phyloP scores from a whole-genome alignment of 2,888 invertebrate genomes.

The Leucoptera coffeella region DNA sequence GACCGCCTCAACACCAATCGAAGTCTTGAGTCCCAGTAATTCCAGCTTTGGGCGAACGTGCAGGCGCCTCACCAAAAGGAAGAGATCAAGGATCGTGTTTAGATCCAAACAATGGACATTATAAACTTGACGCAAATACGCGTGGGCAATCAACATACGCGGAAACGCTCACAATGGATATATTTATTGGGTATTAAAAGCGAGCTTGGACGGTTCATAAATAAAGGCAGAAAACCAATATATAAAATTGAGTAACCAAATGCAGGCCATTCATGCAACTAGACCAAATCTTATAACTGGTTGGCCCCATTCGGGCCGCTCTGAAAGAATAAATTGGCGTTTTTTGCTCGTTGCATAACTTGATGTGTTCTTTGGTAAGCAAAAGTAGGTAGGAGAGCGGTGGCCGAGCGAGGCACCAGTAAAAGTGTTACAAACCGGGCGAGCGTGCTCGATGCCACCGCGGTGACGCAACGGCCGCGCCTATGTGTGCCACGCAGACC shows the following conservation, averaged over 20 bases:
- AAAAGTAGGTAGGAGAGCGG: constrained; percentile 21
- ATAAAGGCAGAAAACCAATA: too few relatives aligned
- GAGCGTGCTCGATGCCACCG: constrained; percentile 29
- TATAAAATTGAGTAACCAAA: too few relatives aligned
- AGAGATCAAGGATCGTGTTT: too few relatives aligned
- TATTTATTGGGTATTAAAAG: too few relatives aligned
- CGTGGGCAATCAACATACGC: constrained; percentile 1
- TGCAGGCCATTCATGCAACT: too few relatives aligned
- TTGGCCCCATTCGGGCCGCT: constrained; percentile 23
- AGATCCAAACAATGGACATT: constrained; percentile 8
- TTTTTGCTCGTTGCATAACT: constrained; percentile 21
- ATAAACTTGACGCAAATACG: constrained; percentile 4
- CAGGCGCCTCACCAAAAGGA: too few relatives aligned
- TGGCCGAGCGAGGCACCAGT: constrained; percentile 14
- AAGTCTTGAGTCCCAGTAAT: too few relatives aligned
- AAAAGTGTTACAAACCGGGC: constrained; percentile 44
- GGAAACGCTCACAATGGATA: constrained; percentile 1
- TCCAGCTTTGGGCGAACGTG: too few relatives aligned
- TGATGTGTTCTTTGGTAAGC: constrained; percentile 28
- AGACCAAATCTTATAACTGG: too few relatives aligned
- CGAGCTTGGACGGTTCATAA: too few relatives aligned
- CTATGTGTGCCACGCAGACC: constrained; percentile 51
- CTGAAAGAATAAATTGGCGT: constrained; percentile 28
- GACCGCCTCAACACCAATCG: too few relatives aligned
- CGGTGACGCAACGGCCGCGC: constrained; percentile 27